A percentile compares a stretch with the other conserved stretches of the same genome.
Conservation (phyloP, 2,797 vertebrate species). For the Salmo trutta region DNA sequence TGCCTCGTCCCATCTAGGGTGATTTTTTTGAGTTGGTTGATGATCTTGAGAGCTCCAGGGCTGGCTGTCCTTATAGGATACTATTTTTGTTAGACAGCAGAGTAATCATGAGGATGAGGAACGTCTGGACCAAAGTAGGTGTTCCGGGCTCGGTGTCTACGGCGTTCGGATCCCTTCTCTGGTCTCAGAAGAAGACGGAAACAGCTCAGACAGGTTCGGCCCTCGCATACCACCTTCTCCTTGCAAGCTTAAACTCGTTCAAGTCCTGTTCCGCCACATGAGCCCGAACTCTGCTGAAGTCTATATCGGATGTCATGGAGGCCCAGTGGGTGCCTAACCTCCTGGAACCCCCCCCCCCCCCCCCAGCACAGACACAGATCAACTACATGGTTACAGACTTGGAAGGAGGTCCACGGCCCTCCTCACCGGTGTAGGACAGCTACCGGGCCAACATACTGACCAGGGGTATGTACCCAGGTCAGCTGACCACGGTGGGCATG, state of each 20-base stretch:
- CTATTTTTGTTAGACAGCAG: slow-evolving; percentile 17
- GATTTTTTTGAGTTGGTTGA: no score
- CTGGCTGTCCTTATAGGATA: not conserved
- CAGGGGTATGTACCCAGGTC: slow-evolving; percentile 84
- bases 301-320: slow-evolving; percentile 81
- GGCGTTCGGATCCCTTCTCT: slow-evolving; percentile 72
- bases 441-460: slow-evolving; percentile 72
- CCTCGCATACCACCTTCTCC: slow-evolving; percentile 31
- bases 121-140: slow-evolving; percentile 65
- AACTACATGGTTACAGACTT: slow-evolving; percentile 85
- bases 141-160: slow-evolving; percentile 67
- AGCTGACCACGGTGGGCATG: slow-evolving; percentile 93
- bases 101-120: slow-evolving; percentile 59
- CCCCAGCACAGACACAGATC: slow-evolving; percentile 82
- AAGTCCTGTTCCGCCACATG: slow-evolving; percentile 90
- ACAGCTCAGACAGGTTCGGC: slow-evolving; percentile 4
- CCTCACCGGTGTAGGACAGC: slow-evolving; percentile 76
- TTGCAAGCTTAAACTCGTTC: slow-evolving; percentile 84
- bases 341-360: slow-evolving; percentile 80
- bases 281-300: slow-evolving; percentile 87
- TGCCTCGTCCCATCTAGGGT: no score
- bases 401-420: slow-evolving; percentile 82
- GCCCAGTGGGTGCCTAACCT: slow-evolving; percentile 84
- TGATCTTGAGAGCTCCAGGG: not conserved
- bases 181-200: slow-evolving; percentile 67